These are phyloP conservation scores for Rachycentron canadum DNA, from an alignment of 2,797 vertebrate genomes.

Conservation along the genomic window DNA sequence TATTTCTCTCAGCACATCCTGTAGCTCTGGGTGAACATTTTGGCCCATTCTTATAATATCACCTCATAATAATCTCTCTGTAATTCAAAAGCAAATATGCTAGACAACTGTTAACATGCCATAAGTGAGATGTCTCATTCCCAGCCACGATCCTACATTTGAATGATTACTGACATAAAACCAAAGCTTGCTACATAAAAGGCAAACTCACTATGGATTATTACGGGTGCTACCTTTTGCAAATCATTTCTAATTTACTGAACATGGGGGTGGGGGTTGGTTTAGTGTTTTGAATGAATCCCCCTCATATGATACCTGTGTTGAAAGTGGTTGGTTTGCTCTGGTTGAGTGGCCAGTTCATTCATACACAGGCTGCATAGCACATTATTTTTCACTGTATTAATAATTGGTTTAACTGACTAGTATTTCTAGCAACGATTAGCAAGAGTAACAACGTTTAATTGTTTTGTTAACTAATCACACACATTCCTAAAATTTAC, in stretches of 20 bases:
- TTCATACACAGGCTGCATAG: background rate
- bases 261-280: constrained; percentile 13
- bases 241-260: constrained; percentile 57
- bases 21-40: constrained; percentile 32
- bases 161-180: constrained; percentile 61
- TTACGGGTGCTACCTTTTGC: constrained; percentile 27
- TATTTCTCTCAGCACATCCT: constrained; percentile 28
- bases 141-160: constrained; percentile 21
- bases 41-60: constrained; percentile 17
- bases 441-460: background rate
- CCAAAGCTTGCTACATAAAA: constrained; percentile 51
- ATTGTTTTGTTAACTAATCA: background rate
- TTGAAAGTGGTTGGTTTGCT: background rate
- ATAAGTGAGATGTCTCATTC: constrained; percentile 52
- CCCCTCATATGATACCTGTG: background rate
- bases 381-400: background rate
- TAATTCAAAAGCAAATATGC: constrained; percentile 52
- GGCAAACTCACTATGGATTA: constrained; percentile 58
- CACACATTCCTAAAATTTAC: background rate
- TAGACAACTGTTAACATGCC: constrained; percentile 41
- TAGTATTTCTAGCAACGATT: background rate
- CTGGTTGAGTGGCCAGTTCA: background rate
- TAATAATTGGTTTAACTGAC: background rate
- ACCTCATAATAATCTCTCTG: constrained; percentile 42
- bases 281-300: constrained; percentile 29